Evolutionary conservation across 2,888 invertebrate genomes (phyloP).

Genomic region (Hanleya hanleyi): DNA sequence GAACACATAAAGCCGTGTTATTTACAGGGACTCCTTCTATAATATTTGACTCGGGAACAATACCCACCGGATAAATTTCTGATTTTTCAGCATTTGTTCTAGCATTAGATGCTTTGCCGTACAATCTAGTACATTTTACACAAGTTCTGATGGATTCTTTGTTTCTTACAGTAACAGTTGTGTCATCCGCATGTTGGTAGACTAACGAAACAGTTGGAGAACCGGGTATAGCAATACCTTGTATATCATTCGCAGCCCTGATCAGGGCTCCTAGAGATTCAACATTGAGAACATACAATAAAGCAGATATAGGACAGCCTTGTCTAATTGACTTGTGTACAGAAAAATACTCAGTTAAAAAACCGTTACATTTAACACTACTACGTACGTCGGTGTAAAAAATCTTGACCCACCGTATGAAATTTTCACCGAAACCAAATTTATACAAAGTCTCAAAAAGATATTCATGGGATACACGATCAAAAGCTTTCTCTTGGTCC

Average conservation of each 20-base stretch:
- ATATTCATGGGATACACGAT: not conserved
- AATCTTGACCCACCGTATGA: not conserved
- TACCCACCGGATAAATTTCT: not conserved
- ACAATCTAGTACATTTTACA: not conserved
- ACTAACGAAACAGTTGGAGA: not conserved
- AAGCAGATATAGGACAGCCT: conserved; percentile 5
- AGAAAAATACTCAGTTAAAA: not conserved
- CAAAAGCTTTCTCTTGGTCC: conserved; percentile 3
- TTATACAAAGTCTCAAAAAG: not conserved
- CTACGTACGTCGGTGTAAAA: not conserved
- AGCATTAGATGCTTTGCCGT: not conserved
- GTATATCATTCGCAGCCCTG: not conserved
- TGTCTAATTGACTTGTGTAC: not conserved
- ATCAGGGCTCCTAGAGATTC: not conserved
- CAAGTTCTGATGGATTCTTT: not conserved
- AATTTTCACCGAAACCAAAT: conserved; percentile 9
- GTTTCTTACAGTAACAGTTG: not conserved
- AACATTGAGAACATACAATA: not conserved
- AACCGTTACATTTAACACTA: not conserved
- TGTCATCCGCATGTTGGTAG: conserved; percentile 1
- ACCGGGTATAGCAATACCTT: not conserved
- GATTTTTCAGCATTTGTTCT: not conserved
- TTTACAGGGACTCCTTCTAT: too few species aligned
- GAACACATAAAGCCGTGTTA: too few species aligned
- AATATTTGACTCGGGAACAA: too few species aligned